Evolutionary conservation across 2,797 vertebrate genomes (phyloP), one percentile per base, ranked within the genome.

Genomic region (Acanthornis magna): DNA sequence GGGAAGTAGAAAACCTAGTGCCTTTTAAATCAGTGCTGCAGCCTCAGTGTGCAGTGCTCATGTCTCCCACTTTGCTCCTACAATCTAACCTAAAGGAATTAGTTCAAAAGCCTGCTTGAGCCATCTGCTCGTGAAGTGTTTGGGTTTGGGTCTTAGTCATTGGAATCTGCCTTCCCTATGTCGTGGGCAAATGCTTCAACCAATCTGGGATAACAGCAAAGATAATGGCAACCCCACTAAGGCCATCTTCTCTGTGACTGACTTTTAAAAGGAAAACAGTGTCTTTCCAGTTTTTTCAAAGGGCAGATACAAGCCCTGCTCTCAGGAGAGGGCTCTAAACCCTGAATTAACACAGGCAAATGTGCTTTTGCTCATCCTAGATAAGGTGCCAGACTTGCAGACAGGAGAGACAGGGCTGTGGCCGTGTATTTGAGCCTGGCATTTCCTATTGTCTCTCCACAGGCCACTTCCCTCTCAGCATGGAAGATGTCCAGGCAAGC

Each of bases 171-270:
- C 58, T 81, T 42, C 38, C 26, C 21, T 0, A 0, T 47, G 86
- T 86, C 4, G 42, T 3, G 20, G 32, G 55, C 38, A 85, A 58
- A 73, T 7, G 21, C 48, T 77, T 86, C 83, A 65, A 6, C 25
- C 20, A 14, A 1, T 54, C 54, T 74, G 43, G 26, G 26, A 23
- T 63, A 60, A 45, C 32, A 82, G 40, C 48, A 76, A 65, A 72
- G 57, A 11, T 5, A 10, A 21, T 13, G 10, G 20, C 3, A 11
- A 19, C 5, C 3, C 17, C 0, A 2, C 20, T 70, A 70, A 51
- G 2, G 2, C 22, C 30, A 15, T 43, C 23, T 73, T 61, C 57
- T 68, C 51, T 72, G 45, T 8, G 13, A 82, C 76, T 63, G 9
- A 66, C 32, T 76, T 84, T 23, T 26, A 58, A 72, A 91, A 77